Conservation (phyloP, 2,113 vertebrate species). For the Athene cunicularia region DNA sequence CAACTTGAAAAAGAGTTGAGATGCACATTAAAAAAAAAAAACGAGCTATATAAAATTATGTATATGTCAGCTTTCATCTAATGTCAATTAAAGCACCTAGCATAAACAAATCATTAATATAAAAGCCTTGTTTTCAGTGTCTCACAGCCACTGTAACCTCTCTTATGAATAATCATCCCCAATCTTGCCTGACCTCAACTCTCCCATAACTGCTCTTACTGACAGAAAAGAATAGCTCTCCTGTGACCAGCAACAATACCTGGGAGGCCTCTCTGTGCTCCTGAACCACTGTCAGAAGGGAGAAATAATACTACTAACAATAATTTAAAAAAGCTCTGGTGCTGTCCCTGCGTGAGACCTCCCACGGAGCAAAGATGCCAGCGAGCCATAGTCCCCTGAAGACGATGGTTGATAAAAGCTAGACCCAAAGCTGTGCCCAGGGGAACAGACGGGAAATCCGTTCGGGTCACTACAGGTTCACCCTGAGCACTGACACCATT, state of each 20-base stretch:
- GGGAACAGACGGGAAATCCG: not conserved
- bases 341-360: not conserved
- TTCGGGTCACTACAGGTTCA: not conserved
- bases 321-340: not conserved
- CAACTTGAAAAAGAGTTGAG: not conserved
- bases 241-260: not conserved
- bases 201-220: not conserved
- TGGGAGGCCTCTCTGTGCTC: rapidly evolving
- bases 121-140: not conserved
- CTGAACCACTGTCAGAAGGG: not conserved
- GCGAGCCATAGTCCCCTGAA: not conserved
- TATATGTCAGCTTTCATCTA: slow-evolving; percentile 6
- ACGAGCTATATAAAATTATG: not conserved
- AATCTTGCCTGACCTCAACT: not conserved
- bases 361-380: rapidly evolving
- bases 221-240: not conserved
- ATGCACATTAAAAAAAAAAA: not conserved
- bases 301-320: not conserved
- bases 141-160: not conserved
- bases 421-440: not conserved
- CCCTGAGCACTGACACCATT: not conserved
- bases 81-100: not conserved
- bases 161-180: not conserved
- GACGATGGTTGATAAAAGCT: not conserved
- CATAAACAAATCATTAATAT: not conserved